A percentile compares a stretch with the other conserved stretches of the same genome.
phyloP scores from a whole-genome alignment of 2,888 invertebrate species.

The Morpho helenor region DNA sequence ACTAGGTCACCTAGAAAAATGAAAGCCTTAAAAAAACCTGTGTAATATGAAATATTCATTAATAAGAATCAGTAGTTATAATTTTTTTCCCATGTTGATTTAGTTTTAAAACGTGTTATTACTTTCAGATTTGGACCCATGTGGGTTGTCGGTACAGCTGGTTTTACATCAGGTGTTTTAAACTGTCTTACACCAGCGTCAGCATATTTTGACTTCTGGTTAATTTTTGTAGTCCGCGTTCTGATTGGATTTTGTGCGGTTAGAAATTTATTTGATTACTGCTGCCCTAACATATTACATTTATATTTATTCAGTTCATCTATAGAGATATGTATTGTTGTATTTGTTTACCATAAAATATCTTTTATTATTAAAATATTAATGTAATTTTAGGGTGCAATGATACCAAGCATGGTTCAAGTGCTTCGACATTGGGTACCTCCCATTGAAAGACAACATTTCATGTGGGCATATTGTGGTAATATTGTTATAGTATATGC shows the following conservation, averaged over 20 bases:
- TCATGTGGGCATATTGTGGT: conserved; percentile 75
- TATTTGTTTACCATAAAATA: no score
- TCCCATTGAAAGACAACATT: conserved; percentile 66
- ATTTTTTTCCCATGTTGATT: no score
- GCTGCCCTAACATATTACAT: no score
- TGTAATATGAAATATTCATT: no score
- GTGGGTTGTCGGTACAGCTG: conserved; percentile 61
- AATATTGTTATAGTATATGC: not conserved
- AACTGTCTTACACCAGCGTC: conserved; percentile 60
- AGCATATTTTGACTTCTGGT: conserved; percentile 58
- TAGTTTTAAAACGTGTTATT: no score
- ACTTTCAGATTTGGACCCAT: conserved; percentile 58
- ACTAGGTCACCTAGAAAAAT: no score
- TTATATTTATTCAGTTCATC: no score
- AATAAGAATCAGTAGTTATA: no score
- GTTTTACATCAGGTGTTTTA: conserved; percentile 54
- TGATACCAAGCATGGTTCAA: conserved; percentile 72
- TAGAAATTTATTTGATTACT: conserved; percentile 31
- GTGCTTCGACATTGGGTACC: conserved; percentile 68
- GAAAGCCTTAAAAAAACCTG: no score
- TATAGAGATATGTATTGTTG: no score
- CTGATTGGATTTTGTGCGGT: conserved; percentile 67
- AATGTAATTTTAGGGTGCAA: conserved; percentile 52
- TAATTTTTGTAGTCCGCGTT: conserved; percentile 52
- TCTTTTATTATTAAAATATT: not conserved